Evolutionary conservation across 2,888 invertebrate genomes (phyloP).

Genomic region (Ephialtes manifestator): DNA sequence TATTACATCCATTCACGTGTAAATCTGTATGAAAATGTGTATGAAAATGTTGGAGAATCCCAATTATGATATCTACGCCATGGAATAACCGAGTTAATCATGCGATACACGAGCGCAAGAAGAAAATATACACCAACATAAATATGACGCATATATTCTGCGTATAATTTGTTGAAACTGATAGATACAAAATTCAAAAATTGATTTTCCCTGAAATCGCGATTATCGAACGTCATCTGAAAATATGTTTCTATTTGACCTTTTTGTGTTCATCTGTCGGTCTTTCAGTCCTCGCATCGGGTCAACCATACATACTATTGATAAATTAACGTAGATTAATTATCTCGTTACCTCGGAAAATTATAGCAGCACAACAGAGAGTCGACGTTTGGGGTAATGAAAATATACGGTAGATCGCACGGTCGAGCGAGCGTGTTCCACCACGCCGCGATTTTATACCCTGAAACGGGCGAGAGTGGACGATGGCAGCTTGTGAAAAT

Average conservation of each 20-base stretch:
- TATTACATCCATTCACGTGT: not conserved
- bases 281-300: not conserved
- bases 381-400: conserved; percentile 55
- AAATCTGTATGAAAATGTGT: not conserved
- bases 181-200: not conserved
- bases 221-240: not conserved
- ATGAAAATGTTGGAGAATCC: not conserved
- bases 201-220: not conserved
- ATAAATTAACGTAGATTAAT: conserved; percentile 64
- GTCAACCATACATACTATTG: conserved; percentile 16
- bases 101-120: not conserved
- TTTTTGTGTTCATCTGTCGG: not conserved
- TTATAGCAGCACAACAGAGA: conserved; percentile 40
- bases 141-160: not conserved
- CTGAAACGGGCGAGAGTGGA: conserved; percentile 25
- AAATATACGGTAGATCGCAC: conserved; percentile 54
- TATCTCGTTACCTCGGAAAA: conserved; percentile 58
- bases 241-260: not conserved
- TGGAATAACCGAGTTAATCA: not conserved
- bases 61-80: not conserved
- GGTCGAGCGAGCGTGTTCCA: conserved; percentile 21
- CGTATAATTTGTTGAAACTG: not conserved
- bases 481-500: conserved; percentile 46
- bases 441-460: conserved; percentile 34
- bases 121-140: not conserved